Evolutionary conservation across 2,888 invertebrate genomes (phyloP).

Genomic region (Apoda limacodes): DNA sequence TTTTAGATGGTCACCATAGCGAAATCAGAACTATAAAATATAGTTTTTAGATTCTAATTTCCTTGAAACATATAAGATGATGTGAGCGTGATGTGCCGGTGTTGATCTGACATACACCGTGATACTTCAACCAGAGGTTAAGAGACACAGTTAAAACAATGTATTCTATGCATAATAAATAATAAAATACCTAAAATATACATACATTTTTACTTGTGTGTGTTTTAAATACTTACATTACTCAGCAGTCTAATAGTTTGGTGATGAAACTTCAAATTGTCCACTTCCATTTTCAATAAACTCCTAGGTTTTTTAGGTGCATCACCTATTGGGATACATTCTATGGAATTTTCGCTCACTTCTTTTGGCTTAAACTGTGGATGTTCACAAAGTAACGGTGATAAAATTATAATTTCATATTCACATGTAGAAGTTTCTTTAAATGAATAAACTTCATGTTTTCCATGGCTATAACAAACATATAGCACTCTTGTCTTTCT

Average conservation of each 20-base stretch:
- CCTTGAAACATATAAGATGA: no score
- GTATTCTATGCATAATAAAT: no score
- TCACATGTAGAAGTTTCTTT: constrained; percentile 95
- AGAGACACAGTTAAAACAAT: no score
- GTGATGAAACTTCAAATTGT: constrained; percentile 76
- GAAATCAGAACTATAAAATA: no score
- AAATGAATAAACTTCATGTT: constrained; percentile 91
- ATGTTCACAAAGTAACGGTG: constrained; percentile 88
- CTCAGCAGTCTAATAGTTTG: constrained; percentile 56
- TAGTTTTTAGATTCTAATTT: no score
- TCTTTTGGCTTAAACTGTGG: constrained; percentile 87
- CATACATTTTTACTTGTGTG: no score
- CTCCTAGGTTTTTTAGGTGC: constrained; percentile 80
- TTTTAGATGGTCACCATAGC: no score
- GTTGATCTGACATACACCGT: no score
- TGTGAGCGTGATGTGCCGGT: no score
- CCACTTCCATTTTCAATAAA: constrained; percentile 77
- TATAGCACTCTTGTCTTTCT: constrained; percentile 86
- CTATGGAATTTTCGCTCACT: constrained; percentile 81
- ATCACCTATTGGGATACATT: constrained; percentile 76
- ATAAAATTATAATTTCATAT: constrained; percentile 91
- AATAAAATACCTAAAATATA: no score
- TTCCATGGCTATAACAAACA: constrained; percentile 89
- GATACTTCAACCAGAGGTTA: no score
- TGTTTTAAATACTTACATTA: constrained; percentile 43